Evolutionary conservation across 2,113 vertebrate species (phyloP), one percentile per base, ranked within the genome.

Genomic region (Microcebus lehilahytsara): DNA sequence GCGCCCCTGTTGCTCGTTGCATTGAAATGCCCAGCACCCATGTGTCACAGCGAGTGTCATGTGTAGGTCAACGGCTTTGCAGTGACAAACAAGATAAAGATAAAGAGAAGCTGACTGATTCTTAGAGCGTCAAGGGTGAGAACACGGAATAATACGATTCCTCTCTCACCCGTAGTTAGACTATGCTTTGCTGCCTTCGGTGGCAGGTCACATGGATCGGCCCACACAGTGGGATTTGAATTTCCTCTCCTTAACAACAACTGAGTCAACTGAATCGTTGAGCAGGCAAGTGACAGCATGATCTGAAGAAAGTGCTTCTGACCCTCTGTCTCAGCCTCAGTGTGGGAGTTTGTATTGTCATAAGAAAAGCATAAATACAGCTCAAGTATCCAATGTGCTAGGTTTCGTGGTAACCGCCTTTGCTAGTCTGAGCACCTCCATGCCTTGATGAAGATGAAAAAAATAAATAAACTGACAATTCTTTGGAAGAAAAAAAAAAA

Each of bases 231-330:
- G n/a, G 75, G 34, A 67, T 93, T 25, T 81, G 91, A 86, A 86
- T 74, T 81, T 78, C 32, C 49, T 86, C 79, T 60, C 64, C 60
- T 84, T 84, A 7, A 7, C 25, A 67, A 83, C 49, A 46, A 37
- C 3, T 46, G 37, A 92, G 4, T 37, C 60, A 58, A 51, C 40
- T 74, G 49, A 78, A 51, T 30, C 77, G 51, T 78, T 67, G 75
- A 81, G n/a, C 42, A 79, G 58, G 74, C 27, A 89, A 64, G 83
- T 62, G 92, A 64, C 83, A 94, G 80, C 20, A 10, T 60, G n/a
- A 46, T 90, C 51, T 49, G 37, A 58, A 58, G 49, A 34, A 77
- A 64, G 56, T 2, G 34, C 58, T 72, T 85, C 66, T 81, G 25
- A 93, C 56, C 40, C 49, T 75, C 6, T 51, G 62, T 74, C 37